These are phyloP conservation scores for Archips crataeganus DNA, from an alignment of 2,888 invertebrate genomes.

Conservation along the genomic window DNA sequence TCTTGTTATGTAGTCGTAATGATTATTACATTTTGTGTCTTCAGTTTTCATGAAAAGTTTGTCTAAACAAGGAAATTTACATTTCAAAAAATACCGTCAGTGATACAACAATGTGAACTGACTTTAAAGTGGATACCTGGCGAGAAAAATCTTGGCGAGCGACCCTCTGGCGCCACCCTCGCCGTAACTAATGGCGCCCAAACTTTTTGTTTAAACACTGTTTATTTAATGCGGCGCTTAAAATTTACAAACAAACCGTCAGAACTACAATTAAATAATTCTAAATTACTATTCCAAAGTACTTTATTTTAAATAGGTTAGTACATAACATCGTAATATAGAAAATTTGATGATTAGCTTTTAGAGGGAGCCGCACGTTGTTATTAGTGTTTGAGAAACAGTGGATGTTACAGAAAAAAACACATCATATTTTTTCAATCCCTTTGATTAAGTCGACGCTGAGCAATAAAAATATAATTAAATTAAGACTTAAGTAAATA, in stretches of 20 bases:
- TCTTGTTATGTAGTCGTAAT: background rate
- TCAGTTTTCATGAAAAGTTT: slow-evolving; percentile 16
- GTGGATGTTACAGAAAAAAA: slow-evolving; percentile 55
- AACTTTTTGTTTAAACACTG: slow-evolving; percentile 50
- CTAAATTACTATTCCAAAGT: background rate
- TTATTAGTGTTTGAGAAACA: slow-evolving; percentile 54
- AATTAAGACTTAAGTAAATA: slow-evolving; percentile 46
- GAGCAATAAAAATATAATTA: slow-evolving; percentile 58
- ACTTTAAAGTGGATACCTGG: slow-evolving; percentile 63
- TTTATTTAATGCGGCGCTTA: slow-evolving; percentile 8
- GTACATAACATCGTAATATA: background rate
- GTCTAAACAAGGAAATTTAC: slow-evolving; percentile 28
- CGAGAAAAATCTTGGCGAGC: slow-evolving; percentile 63
- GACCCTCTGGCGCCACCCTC: slow-evolving; percentile 72
- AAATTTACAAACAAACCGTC: background rate
- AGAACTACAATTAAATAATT: background rate
- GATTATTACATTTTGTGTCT: background rate
- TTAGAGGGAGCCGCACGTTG: background rate
- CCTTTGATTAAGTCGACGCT: slow-evolving; percentile 69
- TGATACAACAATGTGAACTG: slow-evolving; percentile 53
- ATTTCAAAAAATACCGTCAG: slow-evolving; percentile 45
- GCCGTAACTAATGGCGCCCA: slow-evolving; percentile 54
- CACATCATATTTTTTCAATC: slow-evolving; percentile 68
- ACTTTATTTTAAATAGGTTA: background rate
- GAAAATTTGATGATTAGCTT: background rate